Percentiles rank a stretch among this genome's conserved stretches.
Conservation (phyloP, 2,888 invertebrate genomes). For the Caenorhabditis sp. region DNA sequence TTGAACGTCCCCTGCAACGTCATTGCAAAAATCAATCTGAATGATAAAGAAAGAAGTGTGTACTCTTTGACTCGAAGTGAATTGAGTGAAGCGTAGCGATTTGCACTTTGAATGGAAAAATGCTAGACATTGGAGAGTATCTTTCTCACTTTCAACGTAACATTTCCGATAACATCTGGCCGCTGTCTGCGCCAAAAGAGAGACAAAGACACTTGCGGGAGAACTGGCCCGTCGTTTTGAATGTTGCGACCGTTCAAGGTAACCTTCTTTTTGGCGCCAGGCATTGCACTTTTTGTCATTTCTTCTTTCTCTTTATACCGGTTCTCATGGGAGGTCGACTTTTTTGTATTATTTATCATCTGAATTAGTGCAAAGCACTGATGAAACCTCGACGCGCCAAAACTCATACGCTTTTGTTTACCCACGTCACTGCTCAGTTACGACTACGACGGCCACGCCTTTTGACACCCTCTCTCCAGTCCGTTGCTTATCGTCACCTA, state of each 20-base stretch:
- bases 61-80: too few species aligned
- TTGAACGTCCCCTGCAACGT: too few species aligned
- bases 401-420: slow-evolving; percentile 43
- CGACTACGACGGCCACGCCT: slow-evolving; percentile 29
- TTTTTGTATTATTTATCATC: slow-evolving; percentile 25
- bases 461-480: slow-evolving; percentile 9
- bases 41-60: too few species aligned
- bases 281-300: slow-evolving; percentile 35
- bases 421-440: slow-evolving; percentile 52
- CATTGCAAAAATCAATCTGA: too few species aligned
- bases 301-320: slow-evolving; percentile 26
- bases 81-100: too few species aligned
- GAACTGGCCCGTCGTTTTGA: slow-evolving; percentile 38
- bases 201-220: slow-evolving; percentile 53
- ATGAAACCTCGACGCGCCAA: neutral
- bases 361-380: slow-evolving; percentile 49
- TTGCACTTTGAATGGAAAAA: too few species aligned
- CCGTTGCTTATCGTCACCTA: slow-evolving; percentile 15
- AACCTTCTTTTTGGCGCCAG: slow-evolving; percentile 52
- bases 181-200: slow-evolving; percentile 41
- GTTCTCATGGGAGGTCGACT: slow-evolving; percentile 37
- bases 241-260: slow-evolving; percentile 62
- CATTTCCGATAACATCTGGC: slow-evolving; percentile 48
- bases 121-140: slow-evolving; percentile 15
- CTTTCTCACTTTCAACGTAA: slow-evolving; percentile 7